A percentile compares a stretch with the other conserved stretches of the same genome.
Evolutionary conservation across 2,113 vertebrate genomes (phyloP).

Genomic region (Seriola dumerili): DNA sequence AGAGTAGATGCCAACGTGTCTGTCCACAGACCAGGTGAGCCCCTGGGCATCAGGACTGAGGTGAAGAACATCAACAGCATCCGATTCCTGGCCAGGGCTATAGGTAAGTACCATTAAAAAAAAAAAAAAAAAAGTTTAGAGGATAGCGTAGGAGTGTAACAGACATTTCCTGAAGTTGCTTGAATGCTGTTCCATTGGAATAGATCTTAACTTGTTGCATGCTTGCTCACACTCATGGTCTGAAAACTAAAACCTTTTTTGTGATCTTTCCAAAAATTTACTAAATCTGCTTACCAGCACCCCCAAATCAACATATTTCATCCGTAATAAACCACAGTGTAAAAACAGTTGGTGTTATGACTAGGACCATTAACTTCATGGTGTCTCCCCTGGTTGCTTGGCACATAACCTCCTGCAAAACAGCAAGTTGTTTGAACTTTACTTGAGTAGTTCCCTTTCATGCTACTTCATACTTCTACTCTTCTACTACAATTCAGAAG

Average conservation of each 20-base stretch:
- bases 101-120: slow-evolving; percentile 86
- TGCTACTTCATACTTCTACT: no score
- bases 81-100: slow-evolving; percentile 91
- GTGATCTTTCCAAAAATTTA: no score
- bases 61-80: slow-evolving; percentile 99
- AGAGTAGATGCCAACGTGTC: slow-evolving; percentile 98
- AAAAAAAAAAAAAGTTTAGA: background rate
- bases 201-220: slow-evolving; percentile 15
- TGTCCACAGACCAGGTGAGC: slow-evolving; percentile 91
- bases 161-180: background rate
- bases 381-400: no score
- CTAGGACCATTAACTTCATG: no score
- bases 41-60: slow-evolving; percentile 92
- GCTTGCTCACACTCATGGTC: background rate
- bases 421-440: background rate
- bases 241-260: slow-evolving; percentile 1
- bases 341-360: no score
- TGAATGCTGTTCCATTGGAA: background rate
- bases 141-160: background rate
- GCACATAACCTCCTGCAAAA: background rate
- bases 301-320: no score
- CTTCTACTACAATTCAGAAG: background rate
- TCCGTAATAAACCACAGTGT: no score
- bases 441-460: background rate
- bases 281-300: no score